phyloP scores from a whole-genome alignment of 2,113 vertebrate species.

The Porphyrio hochstetteri region DNA sequence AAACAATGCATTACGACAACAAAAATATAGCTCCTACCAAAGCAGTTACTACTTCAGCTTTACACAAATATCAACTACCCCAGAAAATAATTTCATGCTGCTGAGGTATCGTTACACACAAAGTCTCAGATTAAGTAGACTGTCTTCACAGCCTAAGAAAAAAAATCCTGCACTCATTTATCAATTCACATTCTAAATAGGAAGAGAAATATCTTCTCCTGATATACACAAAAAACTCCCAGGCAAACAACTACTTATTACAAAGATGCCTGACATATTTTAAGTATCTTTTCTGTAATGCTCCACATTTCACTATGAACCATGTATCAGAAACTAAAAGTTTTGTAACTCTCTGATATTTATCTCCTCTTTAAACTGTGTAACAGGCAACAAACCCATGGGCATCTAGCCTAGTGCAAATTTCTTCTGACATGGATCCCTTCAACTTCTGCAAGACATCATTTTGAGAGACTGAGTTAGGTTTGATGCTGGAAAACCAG shows the following conservation, averaged over 20 bases:
- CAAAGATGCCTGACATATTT: background rate
- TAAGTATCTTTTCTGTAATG: background rate
- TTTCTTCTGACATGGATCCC: background rate
- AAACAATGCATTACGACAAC: constrained; percentile 39
- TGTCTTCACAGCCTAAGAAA: background rate
- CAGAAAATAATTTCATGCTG: background rate
- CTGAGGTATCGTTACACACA: background rate
- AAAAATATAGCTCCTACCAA: background rate
- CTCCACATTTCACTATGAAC: background rate
- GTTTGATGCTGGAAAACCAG: background rate
- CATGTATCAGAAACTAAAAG: background rate
- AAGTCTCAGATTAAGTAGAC: background rate
- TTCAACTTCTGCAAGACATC: background rate
- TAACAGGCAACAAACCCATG: background rate
- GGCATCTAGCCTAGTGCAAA: background rate
- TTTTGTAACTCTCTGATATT: background rate
- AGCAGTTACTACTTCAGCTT: background rate
- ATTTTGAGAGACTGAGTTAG: background rate
- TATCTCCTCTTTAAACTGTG: background rate
- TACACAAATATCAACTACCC: background rate
- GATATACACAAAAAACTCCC: background rate
- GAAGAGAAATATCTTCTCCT: background rate
- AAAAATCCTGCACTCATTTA: background rate
- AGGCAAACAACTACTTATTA: background rate
- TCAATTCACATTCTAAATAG: background rate